Evolutionary conservation across 2,888 invertebrate genomes (phyloP).

Genomic region (Heliconius ethilla): DNA sequence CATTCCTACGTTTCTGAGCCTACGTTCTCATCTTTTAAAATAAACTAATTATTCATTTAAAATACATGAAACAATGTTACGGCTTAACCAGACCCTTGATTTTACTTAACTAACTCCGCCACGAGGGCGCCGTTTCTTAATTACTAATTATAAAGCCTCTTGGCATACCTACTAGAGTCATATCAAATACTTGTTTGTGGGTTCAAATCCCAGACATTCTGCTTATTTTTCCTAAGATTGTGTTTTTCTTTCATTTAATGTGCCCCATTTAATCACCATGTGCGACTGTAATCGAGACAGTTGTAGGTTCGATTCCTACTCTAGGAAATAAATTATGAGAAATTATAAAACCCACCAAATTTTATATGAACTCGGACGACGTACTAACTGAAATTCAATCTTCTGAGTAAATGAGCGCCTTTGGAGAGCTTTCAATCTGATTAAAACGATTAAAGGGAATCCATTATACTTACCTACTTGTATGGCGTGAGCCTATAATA

Average conservation of each 20-base stretch:
- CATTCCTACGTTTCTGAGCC: too few relatives aligned
- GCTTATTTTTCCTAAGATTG: background rate
- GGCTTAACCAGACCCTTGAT: background rate
- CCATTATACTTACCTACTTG: too few relatives aligned
- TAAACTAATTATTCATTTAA: too few relatives aligned
- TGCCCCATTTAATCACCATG: too few relatives aligned
- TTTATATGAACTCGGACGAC: background rate
- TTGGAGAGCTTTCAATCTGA: background rate
- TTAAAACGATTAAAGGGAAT: background rate
- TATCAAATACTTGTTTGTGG: background rate
- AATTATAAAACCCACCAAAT: background rate
- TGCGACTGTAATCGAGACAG: too few relatives aligned
- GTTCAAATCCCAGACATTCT: background rate
- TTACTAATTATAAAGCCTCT: background rate
- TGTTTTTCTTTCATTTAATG: too few relatives aligned
- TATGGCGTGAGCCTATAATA: too few relatives aligned
- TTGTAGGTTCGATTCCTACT: too few relatives aligned
- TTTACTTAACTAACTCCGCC: background rate
- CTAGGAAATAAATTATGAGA: background rate
- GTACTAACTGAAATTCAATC: background rate
- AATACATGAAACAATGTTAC: background rate
- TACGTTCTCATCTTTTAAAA: too few relatives aligned
- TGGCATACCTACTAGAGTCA: background rate
- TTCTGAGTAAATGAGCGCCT: background rate
- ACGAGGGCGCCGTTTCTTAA: background rate